Percentiles rank a stretch among this genome's conserved stretches.
These are phyloP conservation scores for Misgurnus mizolepis DNA, from an alignment of 2,113 vertebrate genomes.

Conservation along the genomic window DNA sequence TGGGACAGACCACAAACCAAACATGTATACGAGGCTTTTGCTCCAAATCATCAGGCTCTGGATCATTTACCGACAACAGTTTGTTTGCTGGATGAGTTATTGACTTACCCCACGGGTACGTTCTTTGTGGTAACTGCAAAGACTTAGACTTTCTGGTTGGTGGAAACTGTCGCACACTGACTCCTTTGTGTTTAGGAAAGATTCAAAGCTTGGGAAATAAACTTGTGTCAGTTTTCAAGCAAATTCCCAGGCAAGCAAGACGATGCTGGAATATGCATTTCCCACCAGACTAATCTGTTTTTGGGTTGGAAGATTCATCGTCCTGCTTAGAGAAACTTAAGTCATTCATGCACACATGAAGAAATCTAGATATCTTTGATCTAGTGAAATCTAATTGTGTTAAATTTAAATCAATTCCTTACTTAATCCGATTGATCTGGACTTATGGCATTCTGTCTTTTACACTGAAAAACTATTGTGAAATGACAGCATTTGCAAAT, in stretches of 20 bases:
- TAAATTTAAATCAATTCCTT: constrained; percentile 42
- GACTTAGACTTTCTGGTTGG: constrained; percentile 62
- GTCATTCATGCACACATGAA: constrained; percentile 52
- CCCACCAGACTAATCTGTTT: constrained; percentile 55
- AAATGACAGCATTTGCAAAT: constrained; percentile 62
- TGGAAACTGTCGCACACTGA: constrained; percentile 67
- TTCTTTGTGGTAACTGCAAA: constrained; percentile 76
- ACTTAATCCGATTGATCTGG: constrained; percentile 49
- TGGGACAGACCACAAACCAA: constrained; percentile 61
- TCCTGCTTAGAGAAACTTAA: constrained; percentile 52
- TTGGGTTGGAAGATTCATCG: constrained; percentile 60
- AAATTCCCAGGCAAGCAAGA: constrained; percentile 60
- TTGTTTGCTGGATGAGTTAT: constrained; percentile 78
- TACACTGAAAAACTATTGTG: constrained; percentile 59
- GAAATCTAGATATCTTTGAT: constrained; percentile 63
- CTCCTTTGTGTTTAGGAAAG: constrained; percentile 68
- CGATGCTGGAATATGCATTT: constrained; percentile 66
- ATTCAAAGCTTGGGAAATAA: constrained; percentile 47
- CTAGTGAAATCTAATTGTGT: constrained; percentile 55
- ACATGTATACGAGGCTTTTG: constrained; percentile 57
- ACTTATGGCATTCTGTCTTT: constrained; percentile 52
- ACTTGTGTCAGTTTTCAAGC: constrained; percentile 57
- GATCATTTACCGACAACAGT: constrained; percentile 76
- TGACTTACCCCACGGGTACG: constrained; percentile 71
- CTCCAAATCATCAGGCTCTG: constrained; percentile 58